Percentiles rank a stretch among this genome's conserved stretches.
These are phyloP conservation scores for Drosophila helvetica DNA, from an alignment of 2,888 invertebrate genomes.

Conservation along the genomic window DNA sequence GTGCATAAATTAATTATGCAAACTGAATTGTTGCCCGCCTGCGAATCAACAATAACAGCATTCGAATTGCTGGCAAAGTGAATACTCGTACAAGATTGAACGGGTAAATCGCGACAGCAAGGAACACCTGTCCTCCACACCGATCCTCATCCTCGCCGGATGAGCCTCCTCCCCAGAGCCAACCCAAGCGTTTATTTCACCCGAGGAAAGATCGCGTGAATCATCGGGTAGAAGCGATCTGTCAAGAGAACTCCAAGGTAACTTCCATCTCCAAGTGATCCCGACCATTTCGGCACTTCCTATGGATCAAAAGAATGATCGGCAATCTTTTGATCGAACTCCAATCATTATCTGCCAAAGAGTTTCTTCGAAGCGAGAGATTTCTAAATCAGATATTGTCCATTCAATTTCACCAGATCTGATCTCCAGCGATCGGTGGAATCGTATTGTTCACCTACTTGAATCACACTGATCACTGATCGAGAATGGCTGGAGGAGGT, in stretches of 20 bases:
- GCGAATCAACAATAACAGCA: not conserved
- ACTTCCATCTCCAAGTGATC: too few species aligned
- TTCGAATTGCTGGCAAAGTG: slow-evolving; percentile 15
- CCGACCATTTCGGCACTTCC: too few species aligned
- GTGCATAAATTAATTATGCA: slow-evolving; percentile 50
- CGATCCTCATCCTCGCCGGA: slow-evolving; percentile 1
- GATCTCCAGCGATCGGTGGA: not conserved
- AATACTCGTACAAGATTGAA: not conserved
- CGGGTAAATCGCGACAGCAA: slow-evolving; percentile 9
- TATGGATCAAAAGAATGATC: too few species aligned
- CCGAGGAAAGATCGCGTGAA: not conserved
- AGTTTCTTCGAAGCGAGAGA: too few species aligned
- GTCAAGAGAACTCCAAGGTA: too few species aligned
- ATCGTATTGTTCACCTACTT: slow-evolving; percentile 10
- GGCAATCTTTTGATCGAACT: too few species aligned
- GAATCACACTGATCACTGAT: not conserved
- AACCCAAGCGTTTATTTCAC: too few species aligned
- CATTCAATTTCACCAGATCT: slow-evolving; percentile 1
- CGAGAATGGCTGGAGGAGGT: slow-evolving; percentile 11
- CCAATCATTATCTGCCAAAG: too few species aligned
- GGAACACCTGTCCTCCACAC: slow-evolving; percentile 22
- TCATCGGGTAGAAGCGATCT: too few species aligned
- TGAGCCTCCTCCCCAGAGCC: not conserved
- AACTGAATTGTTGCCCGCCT: slow-evolving; percentile 36
- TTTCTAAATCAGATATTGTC: too few species aligned